A percentile compares a stretch with the other conserved stretches of the same genome.
These are phyloP conservation scores for Kradibia gibbosae DNA, from an alignment of 1,140 invertebrate species.

Conservation along the genomic window DNA sequence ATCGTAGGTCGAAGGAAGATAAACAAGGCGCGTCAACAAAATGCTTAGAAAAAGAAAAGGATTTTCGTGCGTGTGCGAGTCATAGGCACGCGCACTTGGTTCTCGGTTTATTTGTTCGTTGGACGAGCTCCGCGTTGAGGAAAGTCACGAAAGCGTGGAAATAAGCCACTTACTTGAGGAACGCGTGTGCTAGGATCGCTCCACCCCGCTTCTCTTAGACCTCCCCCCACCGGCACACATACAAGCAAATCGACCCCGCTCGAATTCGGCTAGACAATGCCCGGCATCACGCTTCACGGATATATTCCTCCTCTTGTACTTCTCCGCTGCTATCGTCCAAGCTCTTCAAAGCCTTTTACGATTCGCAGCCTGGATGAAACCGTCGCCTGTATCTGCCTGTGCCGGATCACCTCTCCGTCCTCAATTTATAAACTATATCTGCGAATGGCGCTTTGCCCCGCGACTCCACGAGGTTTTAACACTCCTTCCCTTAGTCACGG, in stretches of 20 bases:
- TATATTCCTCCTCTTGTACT: slow-evolving; percentile 55
- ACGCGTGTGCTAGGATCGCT: slow-evolving; percentile 29
- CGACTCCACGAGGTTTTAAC: too few species aligned
- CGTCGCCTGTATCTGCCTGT: neutral
- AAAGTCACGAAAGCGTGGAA: slow-evolving; percentile 71
- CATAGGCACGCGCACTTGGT: neutral
- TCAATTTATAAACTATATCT: neutral
- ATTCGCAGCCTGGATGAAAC: slow-evolving; percentile 55
- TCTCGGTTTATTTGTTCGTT: neutral
- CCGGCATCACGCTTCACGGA: slow-evolving; percentile 67
- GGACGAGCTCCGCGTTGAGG: neutral
- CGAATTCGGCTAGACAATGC: slow-evolving; percentile 66
- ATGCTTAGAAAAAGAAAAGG: neutral
- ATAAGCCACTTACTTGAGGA: slow-evolving; percentile 67
- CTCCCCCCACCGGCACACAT: neutral
- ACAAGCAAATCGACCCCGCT: too few species aligned
- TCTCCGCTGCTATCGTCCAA: slow-evolving; percentile 43
- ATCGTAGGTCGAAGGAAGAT: neutral
- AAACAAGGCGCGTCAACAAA: neutral
- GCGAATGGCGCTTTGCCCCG: neutral
- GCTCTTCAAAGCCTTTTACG: slow-evolving; percentile 48
- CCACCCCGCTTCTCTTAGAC: neutral
- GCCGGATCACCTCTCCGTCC: neutral
- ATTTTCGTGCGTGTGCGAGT: neutral
- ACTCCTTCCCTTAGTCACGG: too few species aligned